Conservation (phyloP, 2,113 vertebrate genomes). For the Elaphurus davidianus region DNA sequence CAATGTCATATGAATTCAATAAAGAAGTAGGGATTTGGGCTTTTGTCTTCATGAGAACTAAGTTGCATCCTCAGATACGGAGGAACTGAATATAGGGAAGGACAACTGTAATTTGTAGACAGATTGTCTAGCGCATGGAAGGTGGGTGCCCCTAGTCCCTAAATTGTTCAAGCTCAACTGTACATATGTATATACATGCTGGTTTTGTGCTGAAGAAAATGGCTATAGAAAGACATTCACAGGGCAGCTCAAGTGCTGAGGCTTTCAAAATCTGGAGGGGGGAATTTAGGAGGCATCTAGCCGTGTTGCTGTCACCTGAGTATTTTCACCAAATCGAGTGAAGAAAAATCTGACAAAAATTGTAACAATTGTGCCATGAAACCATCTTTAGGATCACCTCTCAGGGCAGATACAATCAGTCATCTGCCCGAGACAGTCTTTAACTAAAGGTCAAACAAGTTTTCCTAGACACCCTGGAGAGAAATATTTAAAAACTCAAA, state of each 20-base stretch:
- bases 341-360: constrained; percentile 3
- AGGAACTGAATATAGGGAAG: background rate
- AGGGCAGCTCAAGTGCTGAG: background rate
- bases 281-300: background rate
- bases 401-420: background rate
- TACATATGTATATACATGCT: accelerated
- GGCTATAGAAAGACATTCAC: background rate
- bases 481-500: constrained; percentile 36
- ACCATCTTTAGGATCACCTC: background rate
- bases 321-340: background rate
- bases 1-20: background rate
- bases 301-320: background rate
- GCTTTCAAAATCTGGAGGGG: background rate
- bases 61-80: background rate
- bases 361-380: background rate
- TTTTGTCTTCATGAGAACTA: background rate
- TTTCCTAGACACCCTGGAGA: constrained; percentile 11
- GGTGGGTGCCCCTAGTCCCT: background rate
- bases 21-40: background rate
- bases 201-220: background rate
- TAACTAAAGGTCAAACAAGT: constrained; percentile 45
- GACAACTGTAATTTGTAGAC: background rate
- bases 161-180: background rate
- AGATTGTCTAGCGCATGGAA: background rate
- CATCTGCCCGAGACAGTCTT: constrained; percentile 21